These are phyloP conservation scores for Ammodytes marinus DNA, from an alignment of 2,113 vertebrate genomes.

Conservation along the genomic window DNA sequence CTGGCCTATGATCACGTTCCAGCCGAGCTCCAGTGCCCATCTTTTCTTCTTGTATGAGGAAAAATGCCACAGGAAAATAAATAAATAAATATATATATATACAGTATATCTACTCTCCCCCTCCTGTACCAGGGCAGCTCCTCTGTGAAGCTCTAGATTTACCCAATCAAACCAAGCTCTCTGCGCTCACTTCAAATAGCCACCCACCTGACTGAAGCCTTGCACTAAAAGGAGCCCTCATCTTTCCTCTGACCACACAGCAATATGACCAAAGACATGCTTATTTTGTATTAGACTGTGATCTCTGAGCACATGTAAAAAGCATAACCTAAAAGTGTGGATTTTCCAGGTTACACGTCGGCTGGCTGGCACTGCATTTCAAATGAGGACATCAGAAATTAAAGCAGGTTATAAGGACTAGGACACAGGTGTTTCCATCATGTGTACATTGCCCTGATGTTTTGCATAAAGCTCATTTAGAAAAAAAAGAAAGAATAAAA, in stretches of 20 bases:
- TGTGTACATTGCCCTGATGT: slow-evolving; percentile 33
- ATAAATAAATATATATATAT: slow-evolving; percentile 45
- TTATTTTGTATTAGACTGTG: slow-evolving; percentile 77
- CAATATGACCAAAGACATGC: slow-evolving; percentile 78
- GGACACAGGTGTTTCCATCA: slow-evolving; percentile 35
- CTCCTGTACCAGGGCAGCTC: slow-evolving; percentile 74
- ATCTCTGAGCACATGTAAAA: slow-evolving; percentile 74
- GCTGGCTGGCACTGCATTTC: slow-evolving; percentile 48
- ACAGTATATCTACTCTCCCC: slow-evolving; percentile 35
- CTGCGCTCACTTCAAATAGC: slow-evolving; percentile 78
- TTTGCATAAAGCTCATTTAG: slow-evolving; percentile 67
- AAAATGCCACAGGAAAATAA: slow-evolving; percentile 73
- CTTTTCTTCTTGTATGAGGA: slow-evolving; percentile 67
- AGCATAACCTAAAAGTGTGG: slow-evolving; percentile 70
- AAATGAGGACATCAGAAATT: slow-evolving; percentile 63
- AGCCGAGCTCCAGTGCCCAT: slow-evolving; percentile 79
- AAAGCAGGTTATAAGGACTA: slow-evolving; percentile 35
- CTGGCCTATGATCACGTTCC: slow-evolving; percentile 84
- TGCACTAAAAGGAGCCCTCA: slow-evolving; percentile 75
- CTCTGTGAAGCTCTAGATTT: slow-evolving; percentile 79
- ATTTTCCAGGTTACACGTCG: slow-evolving; percentile 71
- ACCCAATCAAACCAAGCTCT: slow-evolving; percentile 76
- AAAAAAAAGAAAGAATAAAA: no score
- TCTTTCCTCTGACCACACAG: slow-evolving; percentile 79
- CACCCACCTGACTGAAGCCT: slow-evolving; percentile 66